Evolutionary conservation across 1,140 invertebrate genomes (phyloP).

Genomic region (Drosophila serrata): DNA sequence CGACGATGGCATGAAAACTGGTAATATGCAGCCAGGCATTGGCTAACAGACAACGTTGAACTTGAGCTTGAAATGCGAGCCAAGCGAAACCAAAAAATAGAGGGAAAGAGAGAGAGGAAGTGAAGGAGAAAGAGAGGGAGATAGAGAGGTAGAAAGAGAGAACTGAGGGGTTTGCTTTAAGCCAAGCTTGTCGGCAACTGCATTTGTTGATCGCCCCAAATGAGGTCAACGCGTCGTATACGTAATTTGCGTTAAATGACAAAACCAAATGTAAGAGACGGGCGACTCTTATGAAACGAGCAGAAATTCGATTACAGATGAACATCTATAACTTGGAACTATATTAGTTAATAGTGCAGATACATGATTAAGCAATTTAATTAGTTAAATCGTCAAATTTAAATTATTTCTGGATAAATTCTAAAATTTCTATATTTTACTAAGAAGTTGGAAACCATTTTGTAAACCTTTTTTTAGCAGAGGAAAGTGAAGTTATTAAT

Average conservation of each 20-base stretch:
- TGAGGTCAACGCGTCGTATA: conserved; percentile 78
- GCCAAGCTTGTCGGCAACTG: conserved; percentile 36
- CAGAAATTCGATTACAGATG: conserved; percentile 33
- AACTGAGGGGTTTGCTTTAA: conserved; percentile 18
- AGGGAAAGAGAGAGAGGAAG: conserved; percentile 10
- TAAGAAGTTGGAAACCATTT: no score
- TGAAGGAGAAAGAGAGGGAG: conserved; percentile 2
- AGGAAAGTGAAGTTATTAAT: no score
- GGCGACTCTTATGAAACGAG: conserved; percentile 66
- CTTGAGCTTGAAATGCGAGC: conserved; percentile 79
- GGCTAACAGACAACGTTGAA: conserved; percentile 61
- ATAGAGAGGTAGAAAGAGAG: conserved; percentile 1
- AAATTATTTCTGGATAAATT: no score
- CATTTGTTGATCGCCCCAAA: conserved; percentile 54
- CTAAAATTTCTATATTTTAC: no score
- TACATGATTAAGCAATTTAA: neutral
- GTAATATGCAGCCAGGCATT: conserved; percentile 66
- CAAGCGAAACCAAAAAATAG: conserved; percentile 36
- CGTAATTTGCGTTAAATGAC: conserved; percentile 75
- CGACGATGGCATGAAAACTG: conserved; percentile 56
- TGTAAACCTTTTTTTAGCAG: no score
- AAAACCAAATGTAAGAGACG: conserved; percentile 37
- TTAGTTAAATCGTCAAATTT: no score
- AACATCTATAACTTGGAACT: neutral
- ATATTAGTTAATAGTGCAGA: neutral